Base-by-base conservation (phyloP, 2,797 vertebrate species). In the Gymnothorax reevesii region DNA sequence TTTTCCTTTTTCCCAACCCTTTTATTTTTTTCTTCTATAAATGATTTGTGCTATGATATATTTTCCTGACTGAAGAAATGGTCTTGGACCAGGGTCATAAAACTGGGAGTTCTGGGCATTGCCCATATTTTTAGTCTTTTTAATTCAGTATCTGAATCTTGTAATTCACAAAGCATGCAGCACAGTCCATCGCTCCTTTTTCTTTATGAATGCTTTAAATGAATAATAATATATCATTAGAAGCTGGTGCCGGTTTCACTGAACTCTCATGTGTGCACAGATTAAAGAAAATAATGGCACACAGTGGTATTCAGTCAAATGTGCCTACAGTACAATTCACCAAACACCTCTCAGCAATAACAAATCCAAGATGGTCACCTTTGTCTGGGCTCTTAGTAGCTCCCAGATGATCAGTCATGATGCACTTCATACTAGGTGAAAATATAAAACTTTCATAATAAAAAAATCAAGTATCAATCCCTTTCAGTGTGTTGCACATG, bases 51-150 rank as follows among this genome's bases (percentile, higher is more conserved):
- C 7, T 71, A 71, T 71, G 12, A 8, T 9, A 75, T 3, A 77
- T 77, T 15, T 77, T 77, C 33, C 27, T 42, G 73, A 77, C 73
- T 77, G 73, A 77, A 77, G 17, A 77, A 77, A 20, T 64, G 62
- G 20, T 3, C 27, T 17, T 42, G 13, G 33, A 49, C 27, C 33
- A 77, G 8, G 73, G 33, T 77, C 33, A 17, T 49, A 77, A 77
- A 49, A 42, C 73, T 71, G 10, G 8, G 33, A 22, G 25, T 7
- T 25, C 8, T 27, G 33, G 33, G 69, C 69, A 27, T 27, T 22
- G 8, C 9, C 33, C 13, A 13, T 7, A 42, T 75, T 42, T 9
- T 9, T 49, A 17, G 9, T 77, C 27, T 77, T 77, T 5, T 33
- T 13, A 49, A 42, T 15, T 77, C 10, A 77, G 49, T 77, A 42